phyloP scores from a whole-genome alignment of 2,113 vertebrate species.

The Ciconia boyciana region DNA sequence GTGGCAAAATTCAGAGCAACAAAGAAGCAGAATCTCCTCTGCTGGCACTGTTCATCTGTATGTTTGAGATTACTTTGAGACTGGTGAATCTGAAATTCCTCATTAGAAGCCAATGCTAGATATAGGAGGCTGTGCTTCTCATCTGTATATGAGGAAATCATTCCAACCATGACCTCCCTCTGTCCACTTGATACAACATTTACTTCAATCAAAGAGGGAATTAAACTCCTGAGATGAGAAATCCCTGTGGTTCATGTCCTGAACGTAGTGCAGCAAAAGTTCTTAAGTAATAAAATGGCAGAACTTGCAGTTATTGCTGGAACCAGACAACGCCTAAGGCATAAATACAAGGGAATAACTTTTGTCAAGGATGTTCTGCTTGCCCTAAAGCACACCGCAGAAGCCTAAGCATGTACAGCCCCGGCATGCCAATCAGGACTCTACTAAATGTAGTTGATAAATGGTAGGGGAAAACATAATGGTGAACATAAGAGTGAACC shows the following conservation, averaged over 20 bases:
- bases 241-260: not conserved
- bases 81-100: not conserved
- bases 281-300: not conserved
- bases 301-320: not conserved
- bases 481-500: not conserved
- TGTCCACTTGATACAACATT: conserved; percentile 15
- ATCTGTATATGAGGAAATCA: not conserved
- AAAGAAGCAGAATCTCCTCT: not conserved
- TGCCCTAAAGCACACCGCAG: not conserved
- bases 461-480: not conserved
- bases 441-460: not conserved
- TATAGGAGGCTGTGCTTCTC: not conserved
- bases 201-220: conserved; percentile 40
- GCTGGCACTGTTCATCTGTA: not conserved
- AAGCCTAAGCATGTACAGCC: not conserved
- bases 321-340: not conserved
- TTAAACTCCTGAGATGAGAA: conserved; percentile 42
- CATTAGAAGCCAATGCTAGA: not conserved
- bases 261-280: not conserved
- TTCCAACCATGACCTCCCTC: conserved; percentile 1
- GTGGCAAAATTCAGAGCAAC: not conserved
- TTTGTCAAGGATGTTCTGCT: not conserved
- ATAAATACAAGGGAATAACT: not conserved
- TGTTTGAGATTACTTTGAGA: conserved; percentile 22
- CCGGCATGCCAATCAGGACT: not conserved